phyloP scores from a whole-genome alignment of 2,797 vertebrate genomes.

The Diplodus puntazzo region DNA sequence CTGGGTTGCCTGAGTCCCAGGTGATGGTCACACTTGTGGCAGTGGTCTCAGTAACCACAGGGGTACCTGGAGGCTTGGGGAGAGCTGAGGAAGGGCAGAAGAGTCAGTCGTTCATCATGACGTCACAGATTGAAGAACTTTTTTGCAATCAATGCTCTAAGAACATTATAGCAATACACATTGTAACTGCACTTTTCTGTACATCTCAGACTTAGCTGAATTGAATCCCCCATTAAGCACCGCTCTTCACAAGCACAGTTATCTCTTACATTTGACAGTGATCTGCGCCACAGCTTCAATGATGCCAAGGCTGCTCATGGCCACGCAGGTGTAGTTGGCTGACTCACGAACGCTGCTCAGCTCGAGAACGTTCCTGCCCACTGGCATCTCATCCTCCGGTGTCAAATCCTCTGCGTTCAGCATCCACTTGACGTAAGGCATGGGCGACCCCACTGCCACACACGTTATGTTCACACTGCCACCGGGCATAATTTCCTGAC shows the following conservation, averaged over 20 bases:
- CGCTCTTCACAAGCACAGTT: conserved; percentile 12
- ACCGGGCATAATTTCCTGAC: conserved; percentile 98
- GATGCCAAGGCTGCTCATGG: conserved; percentile 99
- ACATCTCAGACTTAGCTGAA: not conserved
- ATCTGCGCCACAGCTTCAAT: conserved; percentile 98
- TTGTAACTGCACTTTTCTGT: not conserved
- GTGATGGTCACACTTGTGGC: conserved; percentile 99
- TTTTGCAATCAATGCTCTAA: not conserved
- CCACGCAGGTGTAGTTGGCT: conserved; percentile 99
- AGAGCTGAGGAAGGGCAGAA: conserved; percentile 86
- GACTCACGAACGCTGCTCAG: conserved; percentile 97
- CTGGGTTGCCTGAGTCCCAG: conserved; percentile 98
- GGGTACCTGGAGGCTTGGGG: conserved; percentile 96
- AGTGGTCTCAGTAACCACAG: conserved; percentile 96
- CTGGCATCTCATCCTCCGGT: conserved; percentile 98
- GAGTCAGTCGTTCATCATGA: not conserved
- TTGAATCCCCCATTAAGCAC: not conserved
- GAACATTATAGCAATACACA: not conserved
- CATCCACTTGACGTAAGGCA: conserved; percentile 99
- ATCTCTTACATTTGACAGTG: conserved; percentile 97
- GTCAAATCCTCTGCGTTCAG: conserved; percentile 97
- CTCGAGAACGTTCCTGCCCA: conserved; percentile 97
- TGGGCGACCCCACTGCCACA: conserved; percentile 97
- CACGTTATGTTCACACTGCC: conserved; percentile 99
- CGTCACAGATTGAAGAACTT: not conserved